phyloP scores from a whole-genome alignment of 1,140 invertebrate species.

The Musca vetustissima region DNA sequence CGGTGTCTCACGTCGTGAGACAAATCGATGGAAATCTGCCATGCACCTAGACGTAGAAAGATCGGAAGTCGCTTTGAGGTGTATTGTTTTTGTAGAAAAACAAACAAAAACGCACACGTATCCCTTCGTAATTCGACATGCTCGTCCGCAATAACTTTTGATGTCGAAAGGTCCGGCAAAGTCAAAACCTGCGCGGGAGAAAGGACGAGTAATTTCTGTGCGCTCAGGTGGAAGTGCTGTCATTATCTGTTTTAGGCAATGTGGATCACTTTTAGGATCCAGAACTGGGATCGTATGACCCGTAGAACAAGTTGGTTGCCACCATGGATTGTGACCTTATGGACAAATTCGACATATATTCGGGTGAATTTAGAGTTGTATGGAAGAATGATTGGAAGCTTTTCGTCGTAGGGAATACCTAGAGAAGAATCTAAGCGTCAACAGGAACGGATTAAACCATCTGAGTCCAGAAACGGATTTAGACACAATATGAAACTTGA shows the following conservation, averaged over 20 bases:
- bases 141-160: background rate
- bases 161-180: background rate
- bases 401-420: background rate
- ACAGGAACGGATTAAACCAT: background rate
- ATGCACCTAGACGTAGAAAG: too few relatives aligned
- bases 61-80: too few relatives aligned
- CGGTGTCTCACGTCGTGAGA: too few relatives aligned
- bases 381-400: background rate
- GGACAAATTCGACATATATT: background rate
- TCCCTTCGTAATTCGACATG: background rate
- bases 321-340: background rate
- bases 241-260: background rate
- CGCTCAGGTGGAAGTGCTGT: background rate
- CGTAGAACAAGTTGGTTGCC: background rate
- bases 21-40: too few relatives aligned
- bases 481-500: background rate
- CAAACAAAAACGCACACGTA: background rate
- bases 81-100: too few relatives aligned
- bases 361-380: conserved; percentile 4
- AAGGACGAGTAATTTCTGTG: background rate
- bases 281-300: background rate
- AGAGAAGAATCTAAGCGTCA: background rate
- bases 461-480: background rate
- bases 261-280: background rate
- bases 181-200: background rate